Conservation (phyloP, 2,888 invertebrate species). For the Melikaiella ostensackeni region DNA sequence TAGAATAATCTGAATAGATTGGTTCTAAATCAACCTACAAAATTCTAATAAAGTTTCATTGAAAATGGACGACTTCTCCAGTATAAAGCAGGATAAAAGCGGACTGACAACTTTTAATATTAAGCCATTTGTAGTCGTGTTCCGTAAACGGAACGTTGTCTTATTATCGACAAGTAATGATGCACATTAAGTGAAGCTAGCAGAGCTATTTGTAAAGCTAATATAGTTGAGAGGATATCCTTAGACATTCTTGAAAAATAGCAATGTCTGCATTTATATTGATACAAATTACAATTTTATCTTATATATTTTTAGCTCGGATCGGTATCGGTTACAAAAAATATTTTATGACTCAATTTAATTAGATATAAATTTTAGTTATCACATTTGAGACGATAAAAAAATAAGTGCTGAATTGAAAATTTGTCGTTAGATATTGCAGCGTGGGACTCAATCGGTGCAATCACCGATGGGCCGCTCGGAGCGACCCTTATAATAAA, state of each 20-base stretch:
- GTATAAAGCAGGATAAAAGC: conserved; percentile 33
- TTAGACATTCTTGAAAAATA: neutral
- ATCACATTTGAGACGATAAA: too few relatives aligned
- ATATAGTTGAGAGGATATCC: neutral
- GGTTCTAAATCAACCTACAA: too few relatives aligned
- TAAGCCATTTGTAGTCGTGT: conserved; percentile 10
- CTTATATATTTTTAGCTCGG: neutral
- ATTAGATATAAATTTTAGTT: too few relatives aligned
- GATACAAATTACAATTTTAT: neutral
- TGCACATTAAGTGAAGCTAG: conserved; percentile 18
- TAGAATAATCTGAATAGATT: too few relatives aligned
- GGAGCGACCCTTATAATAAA: too few relatives aligned
- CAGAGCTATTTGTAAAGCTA: neutral
- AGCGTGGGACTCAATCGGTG: too few relatives aligned
- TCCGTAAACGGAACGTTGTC: conserved; percentile 20
- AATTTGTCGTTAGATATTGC: too few relatives aligned
- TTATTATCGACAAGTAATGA: conserved; percentile 28
- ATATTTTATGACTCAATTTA: too few relatives aligned
- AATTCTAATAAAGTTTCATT: too few relatives aligned
- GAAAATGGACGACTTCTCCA: neutral
- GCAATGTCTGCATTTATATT: neutral
- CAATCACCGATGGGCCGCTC: too few relatives aligned
- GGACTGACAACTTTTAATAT: conserved; percentile 5
- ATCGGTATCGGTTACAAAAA: neutral
- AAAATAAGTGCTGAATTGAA: too few relatives aligned